phyloP scores from a whole-genome alignment of 2,113 vertebrate species.

The Boleophthalmus pectinirostris region DNA sequence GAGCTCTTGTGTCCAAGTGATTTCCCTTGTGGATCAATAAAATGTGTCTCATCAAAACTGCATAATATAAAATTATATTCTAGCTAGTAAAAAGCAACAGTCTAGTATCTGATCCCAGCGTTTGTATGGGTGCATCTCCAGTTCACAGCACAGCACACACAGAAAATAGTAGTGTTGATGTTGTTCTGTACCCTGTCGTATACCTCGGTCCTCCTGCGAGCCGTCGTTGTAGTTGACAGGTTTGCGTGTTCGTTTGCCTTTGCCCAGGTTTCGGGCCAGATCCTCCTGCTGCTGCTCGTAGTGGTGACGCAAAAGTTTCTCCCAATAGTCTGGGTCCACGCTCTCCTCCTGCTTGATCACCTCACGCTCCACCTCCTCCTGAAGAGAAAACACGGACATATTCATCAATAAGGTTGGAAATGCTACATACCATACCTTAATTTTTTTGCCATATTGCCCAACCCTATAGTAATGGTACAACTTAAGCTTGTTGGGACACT shows the following conservation, averaged over 20 bases:
- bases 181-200: constrained; percentile 82
- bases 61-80: too few relatives aligned
- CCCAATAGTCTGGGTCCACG: constrained; percentile 98
- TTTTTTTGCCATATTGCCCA: too few relatives aligned
- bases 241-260: constrained; percentile 98
- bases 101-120: too few relatives aligned
- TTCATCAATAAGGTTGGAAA: neutral
- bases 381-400: neutral
- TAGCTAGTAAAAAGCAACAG: too few relatives aligned
- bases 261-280: constrained; percentile 94
- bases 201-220: constrained; percentile 98
- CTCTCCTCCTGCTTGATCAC: constrained; percentile 99
- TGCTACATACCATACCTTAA: too few relatives aligned
- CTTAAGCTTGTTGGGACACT: too few relatives aligned
- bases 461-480: too few relatives aligned
- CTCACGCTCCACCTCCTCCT: constrained; percentile 96
- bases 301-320: constrained; percentile 96
- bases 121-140: neutral
- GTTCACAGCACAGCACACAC: constrained; percentile 23
- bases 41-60: too few relatives aligned
- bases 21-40: too few relatives aligned
- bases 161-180: constrained; percentile 59
- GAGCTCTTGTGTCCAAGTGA: too few relatives aligned
- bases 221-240: constrained; percentile 99
- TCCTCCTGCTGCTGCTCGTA: constrained; percentile 99